A percentile compares a stretch with the other conserved stretches of the same genome.
Conservation (phyloP, 2,888 invertebrate genomes). For the Tricholauxania praeusta region DNA sequence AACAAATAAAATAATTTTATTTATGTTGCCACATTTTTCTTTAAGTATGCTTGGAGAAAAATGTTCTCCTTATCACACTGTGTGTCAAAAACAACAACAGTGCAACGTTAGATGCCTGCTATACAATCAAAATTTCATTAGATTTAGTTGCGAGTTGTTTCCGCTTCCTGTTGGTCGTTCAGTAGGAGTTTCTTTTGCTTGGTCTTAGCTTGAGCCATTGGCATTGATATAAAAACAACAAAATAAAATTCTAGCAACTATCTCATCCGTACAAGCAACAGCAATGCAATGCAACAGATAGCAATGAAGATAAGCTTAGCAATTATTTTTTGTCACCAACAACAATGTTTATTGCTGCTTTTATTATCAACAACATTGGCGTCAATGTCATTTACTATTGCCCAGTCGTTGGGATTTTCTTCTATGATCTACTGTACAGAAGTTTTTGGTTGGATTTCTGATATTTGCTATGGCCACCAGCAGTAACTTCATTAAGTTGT, state of each 20-base stretch:
- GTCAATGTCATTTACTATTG: not conserved
- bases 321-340: slow-evolving; percentile 10
- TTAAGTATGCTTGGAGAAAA: too few relatives aligned
- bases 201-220: too few relatives aligned
- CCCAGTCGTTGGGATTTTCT: not conserved
- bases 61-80: too few relatives aligned
- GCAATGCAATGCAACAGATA: slow-evolving; percentile 1
- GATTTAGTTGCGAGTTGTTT: not conserved
- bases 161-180: not conserved
- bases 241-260: not conserved
- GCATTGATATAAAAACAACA: too few relatives aligned
- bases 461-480: slow-evolving; percentile 4
- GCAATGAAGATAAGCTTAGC: not conserved
- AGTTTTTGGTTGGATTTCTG: not conserved
- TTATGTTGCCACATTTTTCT: too few relatives aligned
- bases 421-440: too few relatives aligned
- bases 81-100: too few relatives aligned
- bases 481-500: not conserved
- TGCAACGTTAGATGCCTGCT: too few relatives aligned
- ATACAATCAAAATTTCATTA: slow-evolving; percentile 1
- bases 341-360: not conserved
- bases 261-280: too few relatives aligned
- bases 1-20: too few relatives aligned
- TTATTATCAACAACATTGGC: too few relatives aligned
- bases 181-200: too few relatives aligned